Evolutionary conservation across 1,140 invertebrate genomes (phyloP).

Genomic region (Pseudomyrmex sp.): DNA sequence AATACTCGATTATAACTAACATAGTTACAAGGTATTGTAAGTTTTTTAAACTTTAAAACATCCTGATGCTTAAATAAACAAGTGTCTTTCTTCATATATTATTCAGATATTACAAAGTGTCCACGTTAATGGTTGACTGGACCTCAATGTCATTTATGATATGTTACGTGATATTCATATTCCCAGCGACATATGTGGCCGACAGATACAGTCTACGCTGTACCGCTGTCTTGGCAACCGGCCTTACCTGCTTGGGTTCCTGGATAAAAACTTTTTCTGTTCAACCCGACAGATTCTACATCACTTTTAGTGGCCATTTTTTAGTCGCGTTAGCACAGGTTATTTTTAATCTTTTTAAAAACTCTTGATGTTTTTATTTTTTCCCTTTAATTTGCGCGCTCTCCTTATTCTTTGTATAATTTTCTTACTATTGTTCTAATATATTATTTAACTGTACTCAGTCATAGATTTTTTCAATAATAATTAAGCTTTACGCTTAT

Average conservation of each 20-base stretch:
- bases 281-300: conserved; percentile 86
- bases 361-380: not conserved
- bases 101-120: conserved; percentile 86
- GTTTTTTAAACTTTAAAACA: not conserved
- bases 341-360: conserved; percentile 1
- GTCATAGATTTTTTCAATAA: not conserved
- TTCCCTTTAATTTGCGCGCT: too few species aligned
- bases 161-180: conserved; percentile 89
- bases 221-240: conserved; percentile 79
- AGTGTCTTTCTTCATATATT: not conserved
- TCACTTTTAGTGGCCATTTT: conserved; percentile 90
- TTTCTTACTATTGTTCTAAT: not conserved
- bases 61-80: not conserved
- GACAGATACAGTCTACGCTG: conserved; percentile 83
- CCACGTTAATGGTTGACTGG: conserved; percentile 87
- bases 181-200: conserved; percentile 89
- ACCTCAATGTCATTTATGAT: conserved; percentile 90
- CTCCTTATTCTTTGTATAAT: not conserved
- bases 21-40: conserved; percentile 82
- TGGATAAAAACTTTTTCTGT: conserved; percentile 91
- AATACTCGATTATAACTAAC: conserved; percentile 86
- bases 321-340: conserved; percentile 88
- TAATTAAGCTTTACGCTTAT: not conserved
- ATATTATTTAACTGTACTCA: not conserved
- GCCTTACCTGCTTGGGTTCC: conserved; percentile 86